A percentile compares a stretch with the other conserved stretches of the same genome.
Evolutionary conservation across 2,888 invertebrate genomes (phyloP).

Genomic region (Imbricaverruca yamaguchii): DNA sequence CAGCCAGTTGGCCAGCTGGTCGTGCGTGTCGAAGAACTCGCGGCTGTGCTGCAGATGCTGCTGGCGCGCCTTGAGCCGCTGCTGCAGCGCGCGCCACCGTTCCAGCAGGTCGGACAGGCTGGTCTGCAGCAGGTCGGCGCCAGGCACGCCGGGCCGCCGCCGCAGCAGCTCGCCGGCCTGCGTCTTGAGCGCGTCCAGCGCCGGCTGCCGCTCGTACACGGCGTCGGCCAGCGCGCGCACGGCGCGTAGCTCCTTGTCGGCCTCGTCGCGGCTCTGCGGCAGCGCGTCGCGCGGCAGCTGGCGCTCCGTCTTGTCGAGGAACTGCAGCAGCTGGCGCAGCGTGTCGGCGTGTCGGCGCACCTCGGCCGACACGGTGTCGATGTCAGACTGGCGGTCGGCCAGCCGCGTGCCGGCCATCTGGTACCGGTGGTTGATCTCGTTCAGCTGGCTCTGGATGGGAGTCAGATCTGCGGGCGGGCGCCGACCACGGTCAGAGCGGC

Average conservation of each 20-base stretch:
- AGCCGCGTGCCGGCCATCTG: slow-evolving; percentile 79
- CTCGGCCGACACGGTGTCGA: slow-evolving; percentile 73
- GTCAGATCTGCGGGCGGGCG: slow-evolving; percentile 56
- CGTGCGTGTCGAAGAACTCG: slow-evolving; percentile 84
- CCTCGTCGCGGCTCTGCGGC: slow-evolving; percentile 62
- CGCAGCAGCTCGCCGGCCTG: slow-evolving; percentile 75
- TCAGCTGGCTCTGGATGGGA: slow-evolving; percentile 81
- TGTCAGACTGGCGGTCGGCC: slow-evolving; percentile 75
- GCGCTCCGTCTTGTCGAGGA: slow-evolving; percentile 64
- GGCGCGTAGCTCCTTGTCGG: slow-evolving; percentile 75
- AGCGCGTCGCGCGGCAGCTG: slow-evolving; percentile 68
- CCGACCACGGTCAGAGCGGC: too few relatives aligned
- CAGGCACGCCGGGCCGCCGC: slow-evolving; percentile 48
- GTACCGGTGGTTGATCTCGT: slow-evolving; percentile 91
- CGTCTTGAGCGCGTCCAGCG: slow-evolving; percentile 78
- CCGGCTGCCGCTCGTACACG: slow-evolving; percentile 85
- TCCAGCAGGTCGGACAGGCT: slow-evolving; percentile 68
- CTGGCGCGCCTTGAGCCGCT: slow-evolving; percentile 63
- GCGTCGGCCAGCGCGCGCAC: slow-evolving; percentile 76
- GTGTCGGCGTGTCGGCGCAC: slow-evolving; percentile 76
- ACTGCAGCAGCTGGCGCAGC: slow-evolving; percentile 65
- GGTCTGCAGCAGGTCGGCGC: slow-evolving; percentile 12
- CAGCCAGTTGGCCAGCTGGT: slow-evolving; percentile 76
- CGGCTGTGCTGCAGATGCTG: slow-evolving; percentile 58
- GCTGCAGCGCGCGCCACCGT: slow-evolving; percentile 77